phyloP scores from a whole-genome alignment of 2,797 vertebrate species.

The Neosilurus mollespiculum region DNA sequence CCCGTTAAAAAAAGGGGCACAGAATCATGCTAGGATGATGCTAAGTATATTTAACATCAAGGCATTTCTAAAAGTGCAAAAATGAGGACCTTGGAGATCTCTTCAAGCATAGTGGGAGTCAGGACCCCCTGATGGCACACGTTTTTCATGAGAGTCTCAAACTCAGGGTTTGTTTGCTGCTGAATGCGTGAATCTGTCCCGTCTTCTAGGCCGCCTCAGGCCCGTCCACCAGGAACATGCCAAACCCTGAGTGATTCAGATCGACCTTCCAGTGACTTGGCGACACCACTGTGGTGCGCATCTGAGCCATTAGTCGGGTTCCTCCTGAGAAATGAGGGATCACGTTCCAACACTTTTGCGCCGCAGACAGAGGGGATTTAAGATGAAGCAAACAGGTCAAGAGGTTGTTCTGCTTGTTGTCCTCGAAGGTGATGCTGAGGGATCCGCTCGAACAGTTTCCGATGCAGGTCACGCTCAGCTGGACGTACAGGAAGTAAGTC shows the following conservation, averaged over 20 bases:
- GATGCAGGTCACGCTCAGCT: slow-evolving; percentile 15
- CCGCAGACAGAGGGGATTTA: accelerated
- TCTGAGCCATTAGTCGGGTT: slow-evolving; percentile 3
- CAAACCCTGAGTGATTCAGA: slow-evolving; percentile 46
- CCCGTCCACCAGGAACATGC: slow-evolving; percentile 65
- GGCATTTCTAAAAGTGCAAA: slow-evolving; percentile 26
- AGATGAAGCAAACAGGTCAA: slow-evolving; percentile 39
- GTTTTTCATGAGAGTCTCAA: not conserved
- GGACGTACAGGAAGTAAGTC: slow-evolving; percentile 50
- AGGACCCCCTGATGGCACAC: not conserved
- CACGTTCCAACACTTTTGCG: slow-evolving; percentile 67
- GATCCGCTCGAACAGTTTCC: accelerated
- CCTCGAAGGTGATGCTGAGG: not conserved
- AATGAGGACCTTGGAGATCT: not conserved
- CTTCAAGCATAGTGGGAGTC: not conserved
- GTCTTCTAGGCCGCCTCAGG: not conserved
- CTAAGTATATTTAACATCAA: not conserved
- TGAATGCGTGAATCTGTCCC: not conserved
- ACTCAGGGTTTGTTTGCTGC: not conserved
- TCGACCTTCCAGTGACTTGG: slow-evolving; percentile 55
- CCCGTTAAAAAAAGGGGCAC: not conserved
- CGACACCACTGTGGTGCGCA: not conserved
- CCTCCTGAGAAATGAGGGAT: accelerated
- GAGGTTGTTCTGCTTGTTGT: accelerated
- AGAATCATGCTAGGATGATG: not conserved